Evolutionary conservation across 1,140 invertebrate genomes (phyloP).

Genomic region (Cherax quadricarinatus): DNA sequence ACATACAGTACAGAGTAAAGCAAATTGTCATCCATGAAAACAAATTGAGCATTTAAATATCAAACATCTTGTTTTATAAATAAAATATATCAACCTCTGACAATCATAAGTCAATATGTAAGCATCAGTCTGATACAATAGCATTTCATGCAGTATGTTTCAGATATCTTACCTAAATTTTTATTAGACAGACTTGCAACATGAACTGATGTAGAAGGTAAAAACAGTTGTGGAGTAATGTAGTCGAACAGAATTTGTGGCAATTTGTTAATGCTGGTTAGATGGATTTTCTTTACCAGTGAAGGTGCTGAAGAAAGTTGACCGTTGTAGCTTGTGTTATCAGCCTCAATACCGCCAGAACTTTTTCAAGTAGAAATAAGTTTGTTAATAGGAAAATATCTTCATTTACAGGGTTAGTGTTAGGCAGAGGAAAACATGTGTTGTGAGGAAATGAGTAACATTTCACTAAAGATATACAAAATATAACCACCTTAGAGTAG

Average conservation of each 20-base stretch:
- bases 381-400: neutral
- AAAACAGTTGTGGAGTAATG: neutral
- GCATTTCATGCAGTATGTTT: neutral
- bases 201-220: neutral
- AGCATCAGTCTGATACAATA: neutral
- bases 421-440: no score
- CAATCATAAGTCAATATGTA: no score
- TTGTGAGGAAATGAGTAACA: no score
- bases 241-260: neutral
- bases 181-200: neutral
- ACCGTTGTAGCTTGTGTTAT: neutral
- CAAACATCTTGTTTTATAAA: no score
- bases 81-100: no score
- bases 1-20: no score
- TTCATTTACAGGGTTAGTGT: no score
- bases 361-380: neutral
- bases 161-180: neutral
- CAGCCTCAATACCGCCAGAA: neutral
- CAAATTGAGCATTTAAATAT: no score
- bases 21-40: no score
- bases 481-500: no score
- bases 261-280: neutral
- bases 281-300: neutral
- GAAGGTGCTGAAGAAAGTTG: neutral
- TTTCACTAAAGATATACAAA: no score